These are phyloP conservation scores for Brachypalpus laphriformis DNA, from an alignment of 2,888 invertebrate genomes.

Conservation along the genomic window DNA sequence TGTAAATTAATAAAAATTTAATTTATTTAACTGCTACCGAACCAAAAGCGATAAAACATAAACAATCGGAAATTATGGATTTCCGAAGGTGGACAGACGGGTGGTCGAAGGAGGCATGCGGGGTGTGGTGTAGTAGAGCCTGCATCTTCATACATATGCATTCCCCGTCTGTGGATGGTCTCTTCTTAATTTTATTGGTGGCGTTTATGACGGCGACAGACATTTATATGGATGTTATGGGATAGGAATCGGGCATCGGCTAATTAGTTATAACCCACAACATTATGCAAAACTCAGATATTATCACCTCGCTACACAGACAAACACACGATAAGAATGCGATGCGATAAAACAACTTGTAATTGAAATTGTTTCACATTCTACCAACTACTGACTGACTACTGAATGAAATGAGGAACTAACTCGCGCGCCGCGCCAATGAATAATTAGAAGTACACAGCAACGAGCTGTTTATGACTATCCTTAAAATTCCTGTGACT, in stretches of 20 bases:
- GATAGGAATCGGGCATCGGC: conserved; percentile 58
- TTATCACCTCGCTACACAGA: conserved; percentile 45
- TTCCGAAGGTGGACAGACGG: conserved; percentile 49
- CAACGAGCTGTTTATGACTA: conserved; percentile 66
- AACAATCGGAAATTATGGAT: conserved; percentile 72
- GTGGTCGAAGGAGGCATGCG: not conserved
- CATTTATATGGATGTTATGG: conserved; percentile 64
- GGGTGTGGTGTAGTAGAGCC: not conserved
- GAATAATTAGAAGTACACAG: conserved; percentile 61
- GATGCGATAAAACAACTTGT: conserved; percentile 71
- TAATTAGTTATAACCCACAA: conserved; percentile 68
- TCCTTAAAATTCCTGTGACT: conserved; percentile 70
- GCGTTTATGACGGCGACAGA: conserved; percentile 72
- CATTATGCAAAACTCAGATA: conserved; percentile 65
- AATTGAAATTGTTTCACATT: conserved; percentile 75
- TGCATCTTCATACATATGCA: conserved; percentile 40
- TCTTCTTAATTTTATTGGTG: conserved; percentile 69
- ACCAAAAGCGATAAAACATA: conserved; percentile 76
- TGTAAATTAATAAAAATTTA: conserved; percentile 81
- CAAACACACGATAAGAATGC: conserved; percentile 60
- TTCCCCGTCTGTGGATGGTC: not conserved
- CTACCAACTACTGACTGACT: conserved; percentile 20
- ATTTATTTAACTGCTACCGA: conserved; percentile 80
- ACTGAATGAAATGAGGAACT: conserved; percentile 41
- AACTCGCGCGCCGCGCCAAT: conserved; percentile 42